Base-by-base conservation (phyloP, 1,140 invertebrate genomes). In the Sycobia sp. region DNA sequence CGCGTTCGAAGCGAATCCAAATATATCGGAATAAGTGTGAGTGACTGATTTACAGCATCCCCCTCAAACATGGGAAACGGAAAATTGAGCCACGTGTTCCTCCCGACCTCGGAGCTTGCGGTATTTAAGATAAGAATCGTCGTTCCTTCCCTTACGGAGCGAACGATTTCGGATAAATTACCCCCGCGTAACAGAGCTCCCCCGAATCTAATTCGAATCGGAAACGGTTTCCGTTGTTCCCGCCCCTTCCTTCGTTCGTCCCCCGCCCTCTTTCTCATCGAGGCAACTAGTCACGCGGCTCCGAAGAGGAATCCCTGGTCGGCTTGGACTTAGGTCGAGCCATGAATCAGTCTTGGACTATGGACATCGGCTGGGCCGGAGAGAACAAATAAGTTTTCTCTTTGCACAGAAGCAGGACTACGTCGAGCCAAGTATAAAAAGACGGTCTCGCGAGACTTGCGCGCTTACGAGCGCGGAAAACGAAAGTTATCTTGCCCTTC, bases 121-220 rank as follows among this genome's bases (percentile, higher is more conserved):
- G 34, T 36, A 50, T 39, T 58, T 49, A 49, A 47, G 56, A 58
- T 58, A 49, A 58, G 56, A 36, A 58, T 58, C 56, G 22, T 29
- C 53, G 29, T 58, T 58, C 49, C 53, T 58, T 49, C 25, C 56
- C n/a, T 11, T 16, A 29, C 23, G 16, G 16, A 25, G 8, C 14
- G 1, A 22, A 22, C 41, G 41, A 46, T 57, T 44, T 57, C 55
- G 41, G 29, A 18, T 14, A 43, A 36, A 57, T 57, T 57, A 57
- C 41, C 43, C 55, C n/a, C 8, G 8, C 43, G 55, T 13, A 57
- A 57, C 22, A 25, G 56, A 38, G 18, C 10, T 14, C 34, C 56
- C n/a, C 20, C 29, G n/a, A 3, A 58, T 58, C 22, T 49, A 49
- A 58, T 58, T 58, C 61, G 32, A 47, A 61, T 62, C 23, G 23